Percentiles rank a stretch among this genome's conserved stretches.
Evolutionary conservation across 2,888 invertebrate species (phyloP).

Genomic region (Glomeris marginata): DNA sequence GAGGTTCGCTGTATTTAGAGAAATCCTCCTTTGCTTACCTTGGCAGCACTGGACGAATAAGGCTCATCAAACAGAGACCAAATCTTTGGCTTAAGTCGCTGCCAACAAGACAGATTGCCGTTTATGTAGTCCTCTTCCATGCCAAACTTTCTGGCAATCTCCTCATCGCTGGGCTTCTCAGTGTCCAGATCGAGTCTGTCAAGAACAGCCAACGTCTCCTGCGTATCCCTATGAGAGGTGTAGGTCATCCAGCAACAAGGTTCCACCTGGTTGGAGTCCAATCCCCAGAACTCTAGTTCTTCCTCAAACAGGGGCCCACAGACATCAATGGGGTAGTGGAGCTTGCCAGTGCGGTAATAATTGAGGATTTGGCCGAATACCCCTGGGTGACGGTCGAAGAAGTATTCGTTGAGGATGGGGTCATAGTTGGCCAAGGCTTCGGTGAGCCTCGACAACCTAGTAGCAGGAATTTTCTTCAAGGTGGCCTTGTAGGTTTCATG

Average conservation of each 20-base stretch:
- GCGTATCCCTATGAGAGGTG: slow-evolving; percentile 83
- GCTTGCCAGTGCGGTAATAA: slow-evolving; percentile 95
- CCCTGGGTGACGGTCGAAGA: slow-evolving; percentile 93
- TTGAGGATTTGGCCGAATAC: slow-evolving; percentile 90
- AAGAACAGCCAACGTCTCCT: slow-evolving; percentile 93
- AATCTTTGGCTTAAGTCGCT: slow-evolving; percentile 88
- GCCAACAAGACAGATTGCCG: slow-evolving; percentile 90
- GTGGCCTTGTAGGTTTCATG: slow-evolving; percentile 95
- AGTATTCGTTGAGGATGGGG: slow-evolving; percentile 97
- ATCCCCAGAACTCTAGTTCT: slow-evolving; percentile 97
- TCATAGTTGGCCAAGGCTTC: slow-evolving; percentile 99
- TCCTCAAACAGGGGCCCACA: slow-evolving; percentile 98
- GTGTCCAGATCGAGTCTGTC: slow-evolving; percentile 96
- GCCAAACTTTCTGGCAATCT: slow-evolving; percentile 92
- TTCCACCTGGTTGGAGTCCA: slow-evolving; percentile 98
- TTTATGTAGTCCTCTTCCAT: slow-evolving; percentile 87
- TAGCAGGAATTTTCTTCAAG: slow-evolving; percentile 93
- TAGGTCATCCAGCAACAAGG: slow-evolving; percentile 99
- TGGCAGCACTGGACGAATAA: slow-evolving; percentile 92
- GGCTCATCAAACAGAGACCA: slow-evolving; percentile 99
- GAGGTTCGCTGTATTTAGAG: too few relatives aligned
- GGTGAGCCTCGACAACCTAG: slow-evolving; percentile 68
- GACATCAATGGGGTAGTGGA: slow-evolving; percentile 98
- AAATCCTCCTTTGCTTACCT: slow-evolving; percentile 53
- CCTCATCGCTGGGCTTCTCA: slow-evolving; percentile 94